phyloP scores from a whole-genome alignment of 2,888 invertebrate genomes.

The Oxytorus armatus region DNA sequence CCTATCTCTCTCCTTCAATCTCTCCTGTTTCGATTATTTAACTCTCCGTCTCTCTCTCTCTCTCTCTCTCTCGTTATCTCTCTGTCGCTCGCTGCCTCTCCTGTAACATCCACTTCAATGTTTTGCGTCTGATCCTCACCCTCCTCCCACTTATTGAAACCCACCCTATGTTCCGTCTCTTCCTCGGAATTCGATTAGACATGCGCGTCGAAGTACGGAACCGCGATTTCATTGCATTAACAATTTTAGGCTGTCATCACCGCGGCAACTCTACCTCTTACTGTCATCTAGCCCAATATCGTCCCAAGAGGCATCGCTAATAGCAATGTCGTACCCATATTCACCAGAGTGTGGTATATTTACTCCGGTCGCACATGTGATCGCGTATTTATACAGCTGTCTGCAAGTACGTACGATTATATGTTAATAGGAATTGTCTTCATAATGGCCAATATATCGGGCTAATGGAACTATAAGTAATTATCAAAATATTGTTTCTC shows the following conservation, averaged over 20 bases:
- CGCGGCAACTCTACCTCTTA: constrained; percentile 2
- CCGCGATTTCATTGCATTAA: constrained; percentile 52
- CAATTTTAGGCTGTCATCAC: constrained; percentile 38
- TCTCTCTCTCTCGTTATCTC: constrained; percentile 13
- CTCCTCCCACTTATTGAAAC: not conserved
- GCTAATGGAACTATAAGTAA: not conserved
- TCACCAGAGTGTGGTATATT: constrained; percentile 1
- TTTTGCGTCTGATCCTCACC: not conserved
- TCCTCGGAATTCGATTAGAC: constrained; percentile 51
- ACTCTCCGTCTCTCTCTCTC: not conserved
- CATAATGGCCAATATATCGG: not conserved
- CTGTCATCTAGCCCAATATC: constrained; percentile 12
- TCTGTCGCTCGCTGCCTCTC: not conserved
- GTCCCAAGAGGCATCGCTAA: constrained; percentile 16
- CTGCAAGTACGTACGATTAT: not conserved
- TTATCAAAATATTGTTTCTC: no score
- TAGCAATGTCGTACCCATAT: constrained; percentile 15
- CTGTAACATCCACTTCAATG: no score
- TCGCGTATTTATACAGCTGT: not conserved
- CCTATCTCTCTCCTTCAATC: constrained; percentile 15
- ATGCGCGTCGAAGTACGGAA: constrained; percentile 37
- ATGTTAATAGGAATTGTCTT: not conserved
- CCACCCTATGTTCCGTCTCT: not conserved
- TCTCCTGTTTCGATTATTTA: not conserved
- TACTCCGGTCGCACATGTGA: not conserved